Evolutionary conservation across 1,140 invertebrate species (phyloP).

Genomic region (Parapsyche elsis): DNA sequence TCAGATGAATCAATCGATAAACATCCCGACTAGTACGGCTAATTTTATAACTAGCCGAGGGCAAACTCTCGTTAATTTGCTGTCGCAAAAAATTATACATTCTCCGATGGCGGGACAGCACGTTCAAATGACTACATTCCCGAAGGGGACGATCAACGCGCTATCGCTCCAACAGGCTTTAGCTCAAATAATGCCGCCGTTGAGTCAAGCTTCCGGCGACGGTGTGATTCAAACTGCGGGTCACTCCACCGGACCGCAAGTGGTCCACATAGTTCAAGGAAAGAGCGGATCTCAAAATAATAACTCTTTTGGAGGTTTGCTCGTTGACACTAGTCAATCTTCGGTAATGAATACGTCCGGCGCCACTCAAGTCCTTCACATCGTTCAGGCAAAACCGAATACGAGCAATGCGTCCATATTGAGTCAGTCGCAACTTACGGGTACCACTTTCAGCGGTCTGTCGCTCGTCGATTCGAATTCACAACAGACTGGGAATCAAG

Average conservation of each 20-base stretch:
- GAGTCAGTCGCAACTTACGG: slow-evolving; percentile 58
- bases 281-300: slow-evolving; percentile 60
- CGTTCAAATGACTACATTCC: slow-evolving; percentile 59
- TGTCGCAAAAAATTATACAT: slow-evolving; percentile 61
- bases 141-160: slow-evolving; percentile 63
- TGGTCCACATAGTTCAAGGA: slow-evolving; percentile 67
- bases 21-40: slow-evolving; percentile 58
- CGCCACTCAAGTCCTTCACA: slow-evolving; percentile 64
- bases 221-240: slow-evolving; percentile 57
- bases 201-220: slow-evolving; percentile 61
- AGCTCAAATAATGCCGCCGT: slow-evolving; percentile 64
- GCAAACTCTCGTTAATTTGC: slow-evolving; percentile 60
- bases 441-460: slow-evolving; percentile 60
- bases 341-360: slow-evolving; percentile 62
- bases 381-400: slow-evolving; percentile 64
- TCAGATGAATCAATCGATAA: slow-evolving; percentile 58
- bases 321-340: slow-evolving; percentile 63
- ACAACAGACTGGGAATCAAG: slow-evolving; percentile 64
- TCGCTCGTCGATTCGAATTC: slow-evolving; percentile 63
- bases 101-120: slow-evolving; percentile 56
- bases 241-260: slow-evolving; percentile 60
- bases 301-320: slow-evolving; percentile 60
- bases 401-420: slow-evolving; percentile 56
- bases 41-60: slow-evolving; percentile 57
- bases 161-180: slow-evolving; percentile 65